Conservation (phyloP, 2,113 vertebrate genomes). For the Pteruthius melanotis region DNA sequence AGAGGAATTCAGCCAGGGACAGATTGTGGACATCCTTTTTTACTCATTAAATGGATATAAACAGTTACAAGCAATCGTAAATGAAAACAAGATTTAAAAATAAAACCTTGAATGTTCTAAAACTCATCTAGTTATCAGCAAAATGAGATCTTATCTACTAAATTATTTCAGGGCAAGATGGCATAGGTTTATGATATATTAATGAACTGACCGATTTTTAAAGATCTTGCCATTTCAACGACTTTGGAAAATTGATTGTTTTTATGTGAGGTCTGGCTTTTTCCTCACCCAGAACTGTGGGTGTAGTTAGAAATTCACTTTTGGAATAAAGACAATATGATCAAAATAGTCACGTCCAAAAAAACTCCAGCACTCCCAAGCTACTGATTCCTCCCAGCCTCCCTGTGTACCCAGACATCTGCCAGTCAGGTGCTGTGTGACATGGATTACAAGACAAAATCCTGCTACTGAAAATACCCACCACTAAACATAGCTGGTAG, state of each 20-base stretch:
- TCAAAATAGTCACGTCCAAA: background rate
- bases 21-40: slow-evolving; percentile 8
- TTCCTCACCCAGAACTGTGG: background rate
- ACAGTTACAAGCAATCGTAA: background rate
- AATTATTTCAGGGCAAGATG: background rate
- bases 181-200: background rate
- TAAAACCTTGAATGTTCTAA: background rate
- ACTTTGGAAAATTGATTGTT: background rate
- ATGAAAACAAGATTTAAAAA: background rate
- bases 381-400: background rate
- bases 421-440: slow-evolving; percentile 39
- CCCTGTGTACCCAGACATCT: background rate
- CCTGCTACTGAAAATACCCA: slow-evolving; percentile 30
- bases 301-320: background rate
- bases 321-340: background rate
- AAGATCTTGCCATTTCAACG: background rate
- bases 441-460: background rate
- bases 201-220: background rate
- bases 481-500: background rate
- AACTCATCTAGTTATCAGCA: background rate
- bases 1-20: slow-evolving; percentile 17
- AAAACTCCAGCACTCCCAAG: background rate
- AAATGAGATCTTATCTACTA: background rate
- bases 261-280: background rate
- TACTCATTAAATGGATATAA: slow-evolving; percentile 19